Evolutionary conservation across 2,797 vertebrate genomes (phyloP).

Genomic region (Molothrus aeneus): DNA sequence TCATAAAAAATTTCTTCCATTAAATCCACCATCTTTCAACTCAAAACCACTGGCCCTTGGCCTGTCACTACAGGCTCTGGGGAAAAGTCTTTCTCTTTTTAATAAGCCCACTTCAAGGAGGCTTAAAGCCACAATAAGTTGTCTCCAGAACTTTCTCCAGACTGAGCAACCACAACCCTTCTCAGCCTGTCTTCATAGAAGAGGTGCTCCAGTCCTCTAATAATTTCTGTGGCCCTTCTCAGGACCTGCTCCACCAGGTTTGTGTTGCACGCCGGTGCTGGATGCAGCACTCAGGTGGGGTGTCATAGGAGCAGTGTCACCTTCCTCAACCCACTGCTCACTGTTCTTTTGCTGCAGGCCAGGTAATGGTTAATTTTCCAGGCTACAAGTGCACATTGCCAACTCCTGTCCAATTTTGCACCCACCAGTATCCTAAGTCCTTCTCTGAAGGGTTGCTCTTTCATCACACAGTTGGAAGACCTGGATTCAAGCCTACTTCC

Average conservation of each 20-base stretch:
- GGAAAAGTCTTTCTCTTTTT: neutral
- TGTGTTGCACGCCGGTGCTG: fast-evolving
- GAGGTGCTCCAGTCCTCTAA: neutral
- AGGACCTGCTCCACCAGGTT: neutral
- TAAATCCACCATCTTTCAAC: neutral
- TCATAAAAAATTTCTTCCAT: neutral
- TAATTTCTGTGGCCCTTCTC: fast-evolving
- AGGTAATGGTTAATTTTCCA: neutral
- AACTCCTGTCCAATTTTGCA: neutral
- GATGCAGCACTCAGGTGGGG: neutral
- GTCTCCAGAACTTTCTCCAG: neutral
- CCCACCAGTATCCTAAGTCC: neutral
- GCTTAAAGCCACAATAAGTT: neutral
- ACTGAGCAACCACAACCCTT: neutral
- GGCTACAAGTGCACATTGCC: neutral
- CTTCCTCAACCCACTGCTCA: neutral
- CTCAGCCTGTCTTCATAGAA: neutral
- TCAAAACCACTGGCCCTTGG: neutral
- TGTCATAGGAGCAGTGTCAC: neutral
- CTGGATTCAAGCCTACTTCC: neutral
- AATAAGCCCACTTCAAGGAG: neutral
- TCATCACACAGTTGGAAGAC: neutral
- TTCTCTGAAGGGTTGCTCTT: neutral
- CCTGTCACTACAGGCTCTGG: too few species aligned
- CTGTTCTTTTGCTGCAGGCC: neutral